Percentiles rank a stretch among this genome's conserved stretches.
Evolutionary conservation across 2,797 vertebrate genomes (phyloP).

Genomic region (Tarsius wallacei): DNA sequence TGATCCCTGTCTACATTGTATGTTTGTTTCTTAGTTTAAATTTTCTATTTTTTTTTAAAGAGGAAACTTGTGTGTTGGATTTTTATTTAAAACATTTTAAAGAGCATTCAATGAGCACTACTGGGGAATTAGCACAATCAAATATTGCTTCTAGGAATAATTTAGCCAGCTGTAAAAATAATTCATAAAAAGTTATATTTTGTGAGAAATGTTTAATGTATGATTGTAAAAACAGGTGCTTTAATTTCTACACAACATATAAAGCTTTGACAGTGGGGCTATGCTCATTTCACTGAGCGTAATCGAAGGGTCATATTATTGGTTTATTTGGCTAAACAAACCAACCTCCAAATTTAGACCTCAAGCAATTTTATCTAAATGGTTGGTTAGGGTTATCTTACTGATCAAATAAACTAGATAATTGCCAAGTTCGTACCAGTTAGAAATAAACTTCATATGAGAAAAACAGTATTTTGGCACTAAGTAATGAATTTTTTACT

Average conservation of each 20-base stretch:
- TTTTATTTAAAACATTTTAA: constrained; percentile 57
- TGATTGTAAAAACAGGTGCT: neutral
- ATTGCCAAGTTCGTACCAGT: neutral
- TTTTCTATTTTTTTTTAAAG: neutral
- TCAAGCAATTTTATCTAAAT: constrained; percentile 30
- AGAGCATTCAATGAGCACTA: constrained; percentile 16
- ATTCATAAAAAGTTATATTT: constrained; percentile 29
- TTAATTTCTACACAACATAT: neutral
- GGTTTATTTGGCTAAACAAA: neutral
- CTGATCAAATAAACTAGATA: constrained; percentile 44
- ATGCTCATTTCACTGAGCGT: neutral
- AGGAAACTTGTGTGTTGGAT: neutral
- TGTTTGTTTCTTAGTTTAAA: neutral
- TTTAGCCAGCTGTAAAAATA: constrained; percentile 37
- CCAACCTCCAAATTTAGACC: neutral
- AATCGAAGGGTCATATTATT: neutral
- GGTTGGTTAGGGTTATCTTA: neutral
- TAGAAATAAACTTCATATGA: constrained; percentile 33
- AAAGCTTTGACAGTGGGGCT: constrained; percentile 5
- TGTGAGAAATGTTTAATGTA: neutral
- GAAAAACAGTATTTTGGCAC: neutral
- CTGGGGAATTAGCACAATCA: constrained; percentile 25
- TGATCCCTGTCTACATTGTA: neutral
- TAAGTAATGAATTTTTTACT: constrained; percentile 16
- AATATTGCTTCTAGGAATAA: constrained; percentile 51